Evolutionary conservation across 2,888 invertebrate species (phyloP), one percentile per base, ranked within the genome.

Genomic region (Napeogenes sylphis): DNA sequence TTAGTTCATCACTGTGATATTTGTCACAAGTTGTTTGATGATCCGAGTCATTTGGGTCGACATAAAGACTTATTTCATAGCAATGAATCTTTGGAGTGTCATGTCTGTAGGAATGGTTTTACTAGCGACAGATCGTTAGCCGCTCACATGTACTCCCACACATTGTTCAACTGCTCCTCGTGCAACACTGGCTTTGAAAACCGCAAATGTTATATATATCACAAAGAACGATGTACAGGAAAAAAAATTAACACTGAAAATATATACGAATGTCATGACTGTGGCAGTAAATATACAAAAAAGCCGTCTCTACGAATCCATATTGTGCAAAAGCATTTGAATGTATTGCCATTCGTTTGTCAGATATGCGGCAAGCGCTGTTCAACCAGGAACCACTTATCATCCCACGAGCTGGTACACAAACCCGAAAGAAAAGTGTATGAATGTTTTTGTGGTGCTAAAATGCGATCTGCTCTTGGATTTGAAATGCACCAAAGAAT

Each of bases 241-340:
- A 35, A 61, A 0, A 60, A 67, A 4, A 30, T 47, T 1, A 45
- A 63, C 2, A 58, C 61, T 47, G 38, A 69, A 14, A 61, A 68
- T 0, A 13, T 57, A 2, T 89, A 76, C 61, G 76, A 76, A 4
- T 90, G 90, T 61, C 77, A 86, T 46, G 66, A 85, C 2, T 90
- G 90, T 67, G 87, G 85, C 0, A 75, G 69, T 0, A 74, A 71
- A 0, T 90, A 89, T 65, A 73, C 78, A 3, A 81, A 81, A 10
- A 90, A 90, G 57, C 84, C 85, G 0, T 89, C 89, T 0, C 63
- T 90, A 0, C 77, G 80, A 3, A 79, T 82, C 2, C 89, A 90
- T 61, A 85, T 89, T 8, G 70, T 84, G 0, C 87, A 88, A 51
- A 90, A 90, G 66, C 89, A 90, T 67, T 62, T 89, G 0, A 78